Conservation (phyloP, 2,797 vertebrate species). For the Enteromius mattozi region DNA sequence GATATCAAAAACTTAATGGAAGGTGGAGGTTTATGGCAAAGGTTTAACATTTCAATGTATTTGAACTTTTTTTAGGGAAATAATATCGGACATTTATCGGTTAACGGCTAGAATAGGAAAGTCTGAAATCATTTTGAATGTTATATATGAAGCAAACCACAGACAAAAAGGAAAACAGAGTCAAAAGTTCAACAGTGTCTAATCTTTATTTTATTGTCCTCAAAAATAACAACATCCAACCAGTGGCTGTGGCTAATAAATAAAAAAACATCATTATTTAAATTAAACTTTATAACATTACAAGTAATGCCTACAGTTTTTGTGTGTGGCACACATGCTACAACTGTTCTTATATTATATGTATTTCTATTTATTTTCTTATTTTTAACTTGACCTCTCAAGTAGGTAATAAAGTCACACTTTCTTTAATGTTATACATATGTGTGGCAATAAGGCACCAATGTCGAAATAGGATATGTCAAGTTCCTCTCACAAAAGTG, state of each 20-base stretch:
- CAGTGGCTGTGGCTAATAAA: slow-evolving; percentile 75
- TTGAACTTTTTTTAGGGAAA: neutral
- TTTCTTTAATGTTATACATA: slow-evolving; percentile 19
- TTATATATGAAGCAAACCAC: neutral
- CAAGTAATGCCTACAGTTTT: slow-evolving; percentile 29
- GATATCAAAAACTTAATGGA: neutral
- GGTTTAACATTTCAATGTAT: neutral
- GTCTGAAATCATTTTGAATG: neutral
- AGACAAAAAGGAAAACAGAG: neutral
- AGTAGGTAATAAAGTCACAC: slow-evolving; percentile 8
- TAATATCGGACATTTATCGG: neutral
- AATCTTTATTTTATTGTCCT: slow-evolving; percentile 75
- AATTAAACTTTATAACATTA: slow-evolving; percentile 40
- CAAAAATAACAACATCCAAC: slow-evolving; percentile 66
- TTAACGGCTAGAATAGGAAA: neutral
- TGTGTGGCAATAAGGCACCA: neutral
- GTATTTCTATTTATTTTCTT: neutral
- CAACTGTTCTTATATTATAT: slow-evolving; percentile 37
- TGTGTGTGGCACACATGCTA: slow-evolving; percentile 61
- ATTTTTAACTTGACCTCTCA: slow-evolving; percentile 1
- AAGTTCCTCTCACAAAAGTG: slow-evolving; percentile 16
- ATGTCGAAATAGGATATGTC: slow-evolving; percentile 28
- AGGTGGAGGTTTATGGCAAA: neutral
- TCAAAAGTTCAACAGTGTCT: slow-evolving; percentile 42
- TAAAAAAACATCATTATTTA: slow-evolving; percentile 66